Percentiles rank a stretch among this genome's conserved stretches.
phyloP scores from a whole-genome alignment of 2,888 invertebrate genomes.

The Theretra japonica region DNA sequence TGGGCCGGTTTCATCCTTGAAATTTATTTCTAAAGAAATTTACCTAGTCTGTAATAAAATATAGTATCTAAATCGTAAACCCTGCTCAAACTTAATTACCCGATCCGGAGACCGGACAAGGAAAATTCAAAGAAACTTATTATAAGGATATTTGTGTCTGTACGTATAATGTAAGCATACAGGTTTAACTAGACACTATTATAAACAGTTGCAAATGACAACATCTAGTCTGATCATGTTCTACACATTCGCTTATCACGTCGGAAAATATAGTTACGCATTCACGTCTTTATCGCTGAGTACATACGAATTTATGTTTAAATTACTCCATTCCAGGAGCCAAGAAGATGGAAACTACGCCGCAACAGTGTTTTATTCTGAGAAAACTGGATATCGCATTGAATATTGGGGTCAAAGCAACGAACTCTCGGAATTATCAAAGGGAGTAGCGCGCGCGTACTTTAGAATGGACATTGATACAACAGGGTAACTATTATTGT shows the following conservation, averaged over 20 bases:
- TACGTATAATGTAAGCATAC: neutral
- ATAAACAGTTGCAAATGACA: neutral
- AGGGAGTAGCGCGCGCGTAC: slow-evolving; percentile 90
- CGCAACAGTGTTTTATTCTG: slow-evolving; percentile 89
- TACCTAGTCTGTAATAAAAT: too few species aligned
- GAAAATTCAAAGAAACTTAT: neutral
- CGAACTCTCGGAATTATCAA: slow-evolving; percentile 86
- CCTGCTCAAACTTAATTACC: too few species aligned
- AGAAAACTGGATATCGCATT: slow-evolving; percentile 88
- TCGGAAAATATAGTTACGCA: neutral
- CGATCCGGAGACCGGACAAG: too few species aligned
- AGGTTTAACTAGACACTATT: neutral
- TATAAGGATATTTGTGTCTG: neutral
- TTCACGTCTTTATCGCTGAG: neutral
- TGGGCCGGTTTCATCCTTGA: too few species aligned
- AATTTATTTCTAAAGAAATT: too few species aligned
- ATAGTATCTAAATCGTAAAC: too few species aligned
- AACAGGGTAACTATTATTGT: slow-evolving; percentile 86
- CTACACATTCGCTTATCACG: neutral
- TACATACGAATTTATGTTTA: neutral
- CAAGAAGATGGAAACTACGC: slow-evolving; percentile 90
- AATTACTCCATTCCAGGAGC: slow-evolving; percentile 67
- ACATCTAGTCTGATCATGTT: neutral
- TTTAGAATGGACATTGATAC: slow-evolving; percentile 89
- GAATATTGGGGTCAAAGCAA: slow-evolving; percentile 93